Base-by-base conservation (phyloP, 2,797 vertebrate genomes). In the Poliocrania exsul region DNA sequence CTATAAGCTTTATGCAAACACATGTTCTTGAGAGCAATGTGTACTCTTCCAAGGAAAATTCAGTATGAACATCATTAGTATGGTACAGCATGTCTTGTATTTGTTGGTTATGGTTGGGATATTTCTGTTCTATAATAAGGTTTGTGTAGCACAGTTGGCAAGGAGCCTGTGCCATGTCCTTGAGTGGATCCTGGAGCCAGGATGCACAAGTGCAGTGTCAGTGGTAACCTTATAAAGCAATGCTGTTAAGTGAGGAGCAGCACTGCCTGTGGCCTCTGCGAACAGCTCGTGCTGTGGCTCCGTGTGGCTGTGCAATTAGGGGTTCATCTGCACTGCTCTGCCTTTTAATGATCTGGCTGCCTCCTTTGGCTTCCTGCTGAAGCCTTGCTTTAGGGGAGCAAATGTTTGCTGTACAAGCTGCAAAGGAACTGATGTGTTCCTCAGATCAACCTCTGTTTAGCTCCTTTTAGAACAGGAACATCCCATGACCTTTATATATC, bases 211-310 rank as follows among this genome's bases (percentile, higher is more conserved):
- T 72, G 74, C 69, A 80, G 69, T 86, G 93, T 82, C 77, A 70
- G 67, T 60, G 67, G 78, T 93, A 94, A 84, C 93, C 90, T 88
- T 95, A 93, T 97, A 95, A 97, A 97, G 95, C 86, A 86, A 85
- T 95, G 71, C 91, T 89, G 95, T 92, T 78, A 89, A 89, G 81
- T 81, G 53, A 83, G 24, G 42, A 94, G 66, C 42, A 38, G 53
- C 60, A 33, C 71, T 90, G 88, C 81, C 53, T 37, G 8, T 4
- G 20, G 57, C 58, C 79, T 80, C 74, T 84, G 8, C 85, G 71
- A 92, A 70, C 57, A 78, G 74, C 67, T n/a, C 57, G 61, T 42
- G 5, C 71, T 61, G 46, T 57, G 71, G 65, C 67, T 91, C 67
- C 87, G 35, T 80, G 40, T 31, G 53, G 46, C 57, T 29, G 18